Conservation (phyloP, 2,888 invertebrate species). For the Andrena camellia region DNA sequence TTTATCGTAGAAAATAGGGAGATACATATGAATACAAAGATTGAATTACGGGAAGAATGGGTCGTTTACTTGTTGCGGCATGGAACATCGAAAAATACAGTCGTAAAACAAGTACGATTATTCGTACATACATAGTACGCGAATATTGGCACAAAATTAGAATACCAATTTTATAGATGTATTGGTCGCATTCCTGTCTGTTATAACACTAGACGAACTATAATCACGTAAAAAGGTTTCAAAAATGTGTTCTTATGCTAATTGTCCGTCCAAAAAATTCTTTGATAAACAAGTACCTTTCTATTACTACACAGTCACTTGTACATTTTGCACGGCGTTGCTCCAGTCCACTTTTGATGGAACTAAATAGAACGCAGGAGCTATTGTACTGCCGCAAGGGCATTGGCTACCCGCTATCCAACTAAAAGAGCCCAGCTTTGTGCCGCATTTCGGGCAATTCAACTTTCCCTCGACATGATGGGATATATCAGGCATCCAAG, state of each 20-base stretch:
- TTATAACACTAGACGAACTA: conserved; percentile 35
- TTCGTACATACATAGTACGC: conserved; percentile 36
- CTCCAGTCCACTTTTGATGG: conserved; percentile 96
- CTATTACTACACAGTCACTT: conserved; percentile 89
- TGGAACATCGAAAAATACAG: conserved; percentile 45
- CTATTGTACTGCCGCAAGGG: conserved; percentile 95
- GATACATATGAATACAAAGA: conserved; percentile 44
- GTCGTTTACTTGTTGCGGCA: conserved; percentile 49
- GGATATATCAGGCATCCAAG: conserved; percentile 93
- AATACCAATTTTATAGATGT: conserved; percentile 56
- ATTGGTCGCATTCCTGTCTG: conserved; percentile 55
- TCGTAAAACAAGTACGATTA: conserved; percentile 35
- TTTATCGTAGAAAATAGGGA: conserved; percentile 38
- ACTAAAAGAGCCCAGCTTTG: conserved; percentile 95
- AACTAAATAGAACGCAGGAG: conserved; percentile 96
- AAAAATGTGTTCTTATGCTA: conserved; percentile 43
- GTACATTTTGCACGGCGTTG: conserved; percentile 94
- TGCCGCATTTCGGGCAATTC: conserved; percentile 93
- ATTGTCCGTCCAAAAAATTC: conserved; percentile 48
- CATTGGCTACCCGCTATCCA: conserved; percentile 96
- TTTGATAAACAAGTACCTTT: conserved; percentile 28
- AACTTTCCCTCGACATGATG: conserved; percentile 92
- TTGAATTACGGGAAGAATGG: conserved; percentile 50
- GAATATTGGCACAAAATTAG: conserved; percentile 71
- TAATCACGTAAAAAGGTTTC: conserved; percentile 56